Evolutionary conservation across 2,797 vertebrate genomes (phyloP).

Genomic region (Hyperoplus lanceolatus): DNA sequence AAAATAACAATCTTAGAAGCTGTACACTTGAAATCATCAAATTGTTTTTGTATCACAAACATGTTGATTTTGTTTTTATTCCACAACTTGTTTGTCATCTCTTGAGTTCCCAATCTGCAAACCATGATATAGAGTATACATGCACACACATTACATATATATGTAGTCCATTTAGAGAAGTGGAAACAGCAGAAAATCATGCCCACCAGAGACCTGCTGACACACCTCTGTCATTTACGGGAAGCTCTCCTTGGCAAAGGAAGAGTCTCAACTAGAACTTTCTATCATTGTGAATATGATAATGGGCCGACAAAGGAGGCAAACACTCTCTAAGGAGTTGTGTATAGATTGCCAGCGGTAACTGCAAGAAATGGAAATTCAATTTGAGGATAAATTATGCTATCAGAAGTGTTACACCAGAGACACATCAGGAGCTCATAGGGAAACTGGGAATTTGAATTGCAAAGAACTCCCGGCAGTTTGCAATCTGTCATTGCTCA

Average conservation of each 20-base stretch:
- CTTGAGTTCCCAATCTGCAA: neutral
- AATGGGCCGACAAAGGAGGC: conserved; percentile 45
- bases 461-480: conserved; percentile 46
- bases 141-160: neutral
- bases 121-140: neutral
- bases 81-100: neutral
- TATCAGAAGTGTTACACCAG: conserved; percentile 71
- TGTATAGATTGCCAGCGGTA: conserved; percentile 64
- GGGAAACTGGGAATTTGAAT: conserved; percentile 62
- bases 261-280: conserved; percentile 35
- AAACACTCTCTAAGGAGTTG: conserved; percentile 50
- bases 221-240: conserved; percentile 22
- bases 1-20: neutral
- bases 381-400: conserved; percentile 70
- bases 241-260: conserved; percentile 12
- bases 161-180: conserved; percentile 3
- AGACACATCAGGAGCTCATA: conserved; percentile 56
- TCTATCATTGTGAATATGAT: conserved; percentile 58
- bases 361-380: conserved; percentile 67
- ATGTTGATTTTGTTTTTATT: neutral
- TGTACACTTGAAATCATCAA: neutral
- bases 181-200: neutral
- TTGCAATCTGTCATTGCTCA: conserved; percentile 36
- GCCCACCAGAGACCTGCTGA: neutral
- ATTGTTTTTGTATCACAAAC: neutral